These are phyloP conservation scores for Darevskia nairensis DNA, from an alignment of 2,797 vertebrate genomes.

Conservation along the genomic window DNA sequence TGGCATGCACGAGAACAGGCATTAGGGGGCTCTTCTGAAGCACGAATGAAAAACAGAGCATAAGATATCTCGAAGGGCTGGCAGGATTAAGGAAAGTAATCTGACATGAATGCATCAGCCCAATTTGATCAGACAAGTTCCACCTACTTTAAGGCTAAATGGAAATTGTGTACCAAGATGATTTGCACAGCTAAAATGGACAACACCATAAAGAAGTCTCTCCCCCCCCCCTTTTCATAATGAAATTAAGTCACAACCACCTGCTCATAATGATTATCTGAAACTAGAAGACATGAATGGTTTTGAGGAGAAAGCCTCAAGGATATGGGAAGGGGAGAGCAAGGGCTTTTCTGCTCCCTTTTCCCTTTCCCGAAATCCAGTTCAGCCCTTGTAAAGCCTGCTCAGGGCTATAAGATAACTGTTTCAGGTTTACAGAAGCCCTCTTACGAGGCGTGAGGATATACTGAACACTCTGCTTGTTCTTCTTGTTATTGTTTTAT, in stretches of 20 bases:
- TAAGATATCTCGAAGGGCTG: not conserved
- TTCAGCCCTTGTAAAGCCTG: too few species aligned
- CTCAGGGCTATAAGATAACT: too few species aligned
- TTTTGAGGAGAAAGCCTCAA: not conserved
- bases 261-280: not conserved
- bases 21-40: conserved; percentile 74
- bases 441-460: too few species aligned
- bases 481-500: too few species aligned
- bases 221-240: not conserved
- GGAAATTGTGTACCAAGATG: not conserved
- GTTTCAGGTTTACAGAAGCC: not conserved
- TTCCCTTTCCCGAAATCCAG: too few species aligned
- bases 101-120: not conserved
- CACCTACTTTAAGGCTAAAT: not conserved
- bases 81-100: conserved; percentile 15
- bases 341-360: too few species aligned
- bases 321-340: not conserved
- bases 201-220: not conserved
- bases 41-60: not conserved
- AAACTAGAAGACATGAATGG: not conserved
- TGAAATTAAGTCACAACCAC: not conserved
- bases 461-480: not conserved
- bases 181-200: not conserved
- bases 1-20: conserved; percentile 49
- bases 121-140: conserved; percentile 16